These are phyloP conservation scores for Leuctra nigra DNA, from an alignment of 2,888 invertebrate genomes.

Conservation along the genomic window DNA sequence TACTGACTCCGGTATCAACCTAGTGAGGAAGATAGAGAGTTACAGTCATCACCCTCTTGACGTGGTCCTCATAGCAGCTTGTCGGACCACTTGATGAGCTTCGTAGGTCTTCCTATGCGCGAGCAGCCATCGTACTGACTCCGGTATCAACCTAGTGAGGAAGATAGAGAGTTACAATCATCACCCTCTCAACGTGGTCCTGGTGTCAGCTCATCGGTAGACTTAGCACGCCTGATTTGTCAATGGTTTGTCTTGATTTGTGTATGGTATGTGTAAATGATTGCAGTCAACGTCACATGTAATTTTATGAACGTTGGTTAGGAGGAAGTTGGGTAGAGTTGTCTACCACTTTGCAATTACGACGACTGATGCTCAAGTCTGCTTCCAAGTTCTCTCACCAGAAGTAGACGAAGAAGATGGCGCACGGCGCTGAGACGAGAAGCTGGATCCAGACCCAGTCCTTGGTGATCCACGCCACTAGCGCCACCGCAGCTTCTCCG, in stretches of 20 bases:
- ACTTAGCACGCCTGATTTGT: conserved; percentile 48
- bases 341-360: too few species aligned
- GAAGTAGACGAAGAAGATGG: conserved; percentile 59
- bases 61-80: conserved; percentile 49
- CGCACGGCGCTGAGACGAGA: conserved; percentile 57
- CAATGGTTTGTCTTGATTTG: too few species aligned
- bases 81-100: conserved; percentile 48
- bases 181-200: conserved; percentile 40
- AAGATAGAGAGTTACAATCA: too few species aligned
- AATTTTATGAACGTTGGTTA: too few species aligned
- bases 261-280: too few species aligned
- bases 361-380: too few species aligned
- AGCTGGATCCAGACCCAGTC: conserved; percentile 63
- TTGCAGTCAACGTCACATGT: too few species aligned
- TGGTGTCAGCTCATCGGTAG: conserved; percentile 49
- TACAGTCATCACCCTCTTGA: too few species aligned
- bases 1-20: conserved; percentile 57
- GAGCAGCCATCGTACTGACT: conserved; percentile 59
- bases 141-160: conserved; percentile 56
- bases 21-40: too few species aligned
- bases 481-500: conserved; percentile 55
- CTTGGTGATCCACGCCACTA: conserved; percentile 51
- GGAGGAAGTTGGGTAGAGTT: too few species aligned
- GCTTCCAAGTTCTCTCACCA: conserved; percentile 42
- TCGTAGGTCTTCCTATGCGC: conserved; percentile 47